Evolutionary conservation across 2,113 vertebrate species (phyloP).

Genomic region (Ciconia boyciana): DNA sequence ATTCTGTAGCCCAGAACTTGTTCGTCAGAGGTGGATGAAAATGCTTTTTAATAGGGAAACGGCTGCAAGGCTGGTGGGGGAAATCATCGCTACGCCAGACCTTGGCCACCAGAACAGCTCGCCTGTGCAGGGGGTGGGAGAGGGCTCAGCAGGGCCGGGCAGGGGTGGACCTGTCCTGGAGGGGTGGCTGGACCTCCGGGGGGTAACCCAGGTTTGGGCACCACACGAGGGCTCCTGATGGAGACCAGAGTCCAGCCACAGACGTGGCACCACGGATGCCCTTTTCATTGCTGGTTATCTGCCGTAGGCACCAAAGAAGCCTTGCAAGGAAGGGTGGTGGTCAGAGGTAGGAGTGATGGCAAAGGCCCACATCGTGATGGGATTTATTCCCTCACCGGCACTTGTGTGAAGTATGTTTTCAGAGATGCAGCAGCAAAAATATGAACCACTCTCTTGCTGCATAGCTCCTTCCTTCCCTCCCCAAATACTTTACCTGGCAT

Average conservation of each 20-base stretch:
- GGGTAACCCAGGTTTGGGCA: not conserved
- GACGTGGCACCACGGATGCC: fast-evolving
- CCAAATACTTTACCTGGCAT: not conserved
- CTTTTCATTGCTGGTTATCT: not conserved
- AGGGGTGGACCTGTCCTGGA: not conserved
- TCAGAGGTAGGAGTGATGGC: not conserved
- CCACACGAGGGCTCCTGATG: not conserved
- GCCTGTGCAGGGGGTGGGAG: too few species aligned
- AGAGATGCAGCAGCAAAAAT: not conserved
- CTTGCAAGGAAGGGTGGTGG: not conserved
- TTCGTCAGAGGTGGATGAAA: not conserved
- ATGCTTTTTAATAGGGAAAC: not conserved
- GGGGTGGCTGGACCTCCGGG: not conserved
- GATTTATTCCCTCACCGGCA: not conserved
- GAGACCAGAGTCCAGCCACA: not conserved
- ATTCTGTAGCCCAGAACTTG: not conserved
- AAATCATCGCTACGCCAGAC: not conserved
- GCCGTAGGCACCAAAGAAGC: not conserved
- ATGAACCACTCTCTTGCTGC: not conserved
- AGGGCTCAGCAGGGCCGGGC: not conserved
- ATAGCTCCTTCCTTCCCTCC: not conserved
- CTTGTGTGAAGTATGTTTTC: not conserved
- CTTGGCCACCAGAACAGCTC: not conserved
- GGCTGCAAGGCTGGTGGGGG: not conserved
- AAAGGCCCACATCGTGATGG: not conserved